These are phyloP conservation scores for Rhagium mordax DNA, from an alignment of 2,888 invertebrate species.

Conservation along the genomic window DNA sequence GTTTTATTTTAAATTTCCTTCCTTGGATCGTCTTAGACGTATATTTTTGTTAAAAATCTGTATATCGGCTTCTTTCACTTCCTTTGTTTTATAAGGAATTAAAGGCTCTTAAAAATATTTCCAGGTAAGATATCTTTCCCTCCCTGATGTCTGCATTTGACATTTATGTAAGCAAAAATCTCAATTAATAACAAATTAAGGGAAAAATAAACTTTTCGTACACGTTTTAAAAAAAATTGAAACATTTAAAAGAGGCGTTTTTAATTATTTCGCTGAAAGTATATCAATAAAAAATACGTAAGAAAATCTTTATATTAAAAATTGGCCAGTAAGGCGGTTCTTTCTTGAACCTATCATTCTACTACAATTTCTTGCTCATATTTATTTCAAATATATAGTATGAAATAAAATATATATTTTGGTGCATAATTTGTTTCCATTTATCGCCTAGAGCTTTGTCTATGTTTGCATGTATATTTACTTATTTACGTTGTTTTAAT, in stretches of 20 bases:
- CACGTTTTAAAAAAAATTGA: not conserved
- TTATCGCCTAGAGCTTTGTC: too few species aligned
- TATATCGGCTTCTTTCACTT: not conserved
- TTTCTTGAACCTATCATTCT: not conserved
- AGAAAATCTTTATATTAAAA: not conserved
- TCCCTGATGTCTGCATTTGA: not conserved
- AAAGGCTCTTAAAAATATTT: not conserved
- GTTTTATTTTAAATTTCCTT: not conserved
- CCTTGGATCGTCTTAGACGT: not conserved
- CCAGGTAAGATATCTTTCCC: conserved; percentile 19
- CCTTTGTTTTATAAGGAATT: not conserved
- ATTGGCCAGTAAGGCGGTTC: too few species aligned
- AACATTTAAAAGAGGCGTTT: not conserved
- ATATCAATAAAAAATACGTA: not conserved
- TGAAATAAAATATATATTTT: too few species aligned
- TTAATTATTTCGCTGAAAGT: not conserved
- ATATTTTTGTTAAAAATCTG: not conserved
- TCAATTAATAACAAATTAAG: not conserved
- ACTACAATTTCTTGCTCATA: not conserved
- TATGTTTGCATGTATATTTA: too few species aligned
- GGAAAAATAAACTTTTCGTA: not conserved
- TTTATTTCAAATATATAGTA: too few species aligned
- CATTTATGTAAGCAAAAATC: not conserved
- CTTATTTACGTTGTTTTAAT: too few species aligned
- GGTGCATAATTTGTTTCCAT: too few species aligned